Conservation (phyloP, 2,888 invertebrate genomes). For the Punctoribates punctum region DNA sequence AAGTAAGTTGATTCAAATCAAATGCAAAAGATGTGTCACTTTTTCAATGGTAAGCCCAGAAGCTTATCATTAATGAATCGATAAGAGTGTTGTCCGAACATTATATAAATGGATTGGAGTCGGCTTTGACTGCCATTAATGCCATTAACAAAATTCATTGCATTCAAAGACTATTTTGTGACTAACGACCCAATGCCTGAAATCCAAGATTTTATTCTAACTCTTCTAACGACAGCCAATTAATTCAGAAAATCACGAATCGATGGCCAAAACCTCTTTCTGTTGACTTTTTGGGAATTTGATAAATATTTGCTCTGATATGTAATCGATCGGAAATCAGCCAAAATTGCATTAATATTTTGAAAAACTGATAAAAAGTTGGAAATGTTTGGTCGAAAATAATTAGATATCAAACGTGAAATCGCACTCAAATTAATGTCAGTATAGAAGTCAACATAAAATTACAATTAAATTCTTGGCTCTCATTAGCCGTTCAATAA, state of each 20-base stretch:
- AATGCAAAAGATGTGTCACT: too few species aligned
- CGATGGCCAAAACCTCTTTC: too few species aligned
- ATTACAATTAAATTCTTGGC: neutral
- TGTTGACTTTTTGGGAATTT: too few species aligned
- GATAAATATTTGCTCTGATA: too few species aligned
- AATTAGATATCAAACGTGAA: neutral
- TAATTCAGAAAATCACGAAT: neutral
- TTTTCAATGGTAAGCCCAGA: too few species aligned
- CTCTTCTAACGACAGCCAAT: neutral
- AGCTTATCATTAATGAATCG: too few species aligned
- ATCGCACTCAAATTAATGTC: neutral
- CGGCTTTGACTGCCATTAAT: neutral
- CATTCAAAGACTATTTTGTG: neutral
- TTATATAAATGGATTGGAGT: neutral
- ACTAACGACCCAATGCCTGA: neutral
- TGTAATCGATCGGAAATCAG: too few species aligned
- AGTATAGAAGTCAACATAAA: constrained; percentile 6
- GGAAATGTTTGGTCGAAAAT: neutral
- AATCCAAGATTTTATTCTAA: neutral
- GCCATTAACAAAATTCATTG: neutral
- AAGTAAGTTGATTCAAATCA: too few species aligned
- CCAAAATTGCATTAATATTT: too few species aligned
- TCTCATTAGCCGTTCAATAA: constrained; percentile 10
- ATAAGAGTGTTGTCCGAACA: neutral
- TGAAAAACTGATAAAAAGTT: too few species aligned